Evolutionary conservation across 2,797 vertebrate species (phyloP).

Genomic region (Galagoides demidoff): DNA sequence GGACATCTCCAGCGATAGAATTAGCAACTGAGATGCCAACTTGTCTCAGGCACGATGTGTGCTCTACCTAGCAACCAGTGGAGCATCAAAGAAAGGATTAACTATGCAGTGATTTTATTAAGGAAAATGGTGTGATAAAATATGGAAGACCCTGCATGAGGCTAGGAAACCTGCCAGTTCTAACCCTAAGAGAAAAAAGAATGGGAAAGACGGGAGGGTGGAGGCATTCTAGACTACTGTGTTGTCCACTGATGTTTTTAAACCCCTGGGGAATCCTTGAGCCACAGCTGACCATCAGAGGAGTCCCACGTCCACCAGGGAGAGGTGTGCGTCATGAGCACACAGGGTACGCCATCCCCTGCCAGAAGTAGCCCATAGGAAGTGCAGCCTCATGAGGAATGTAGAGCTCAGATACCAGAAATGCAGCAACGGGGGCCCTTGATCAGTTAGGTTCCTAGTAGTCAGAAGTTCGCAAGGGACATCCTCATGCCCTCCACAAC

Average conservation of each 20-base stretch:
- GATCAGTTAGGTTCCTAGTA: no score
- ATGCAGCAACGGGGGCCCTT: neutral
- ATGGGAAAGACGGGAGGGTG: neutral
- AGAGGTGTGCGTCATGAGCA: neutral
- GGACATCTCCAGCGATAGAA: neutral
- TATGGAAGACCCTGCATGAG: neutral
- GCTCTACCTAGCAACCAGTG: neutral
- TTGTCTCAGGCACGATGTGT: neutral
- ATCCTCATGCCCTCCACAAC: neutral
- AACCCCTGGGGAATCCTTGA: neutral
- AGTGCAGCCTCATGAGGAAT: neutral
- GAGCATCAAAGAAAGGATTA: neutral
- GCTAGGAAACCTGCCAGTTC: no score
- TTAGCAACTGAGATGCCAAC: neutral
- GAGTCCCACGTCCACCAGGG: no score
- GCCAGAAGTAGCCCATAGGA: neutral
- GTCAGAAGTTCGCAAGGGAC: neutral
- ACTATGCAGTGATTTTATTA: neutral
- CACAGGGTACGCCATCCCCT: accelerated
- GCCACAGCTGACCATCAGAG: neutral
- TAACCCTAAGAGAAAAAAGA: neutral
- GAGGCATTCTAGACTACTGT: neutral
- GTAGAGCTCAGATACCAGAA: neutral
- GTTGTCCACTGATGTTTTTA: neutral
- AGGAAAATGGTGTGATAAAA: neutral